Conservation (phyloP, 2,113 vertebrate species). For the Aix galericulata region DNA sequence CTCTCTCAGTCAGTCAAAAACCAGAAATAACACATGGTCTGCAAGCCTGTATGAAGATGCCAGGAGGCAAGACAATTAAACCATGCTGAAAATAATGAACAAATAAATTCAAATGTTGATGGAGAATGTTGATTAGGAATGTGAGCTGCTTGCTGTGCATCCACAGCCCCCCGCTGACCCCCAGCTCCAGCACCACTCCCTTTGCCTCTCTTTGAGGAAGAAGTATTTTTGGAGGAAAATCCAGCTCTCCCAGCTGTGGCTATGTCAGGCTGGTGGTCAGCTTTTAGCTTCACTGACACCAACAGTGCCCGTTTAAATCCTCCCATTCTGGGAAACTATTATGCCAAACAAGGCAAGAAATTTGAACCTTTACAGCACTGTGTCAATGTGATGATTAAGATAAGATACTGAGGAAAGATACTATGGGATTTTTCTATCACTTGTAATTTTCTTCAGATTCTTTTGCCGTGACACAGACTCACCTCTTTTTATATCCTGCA, state of each 20-base stretch:
- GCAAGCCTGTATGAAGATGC: not conserved
- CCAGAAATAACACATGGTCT: not conserved
- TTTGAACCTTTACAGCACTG: not conserved
- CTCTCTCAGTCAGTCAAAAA: not conserved
- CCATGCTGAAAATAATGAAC: not conserved
- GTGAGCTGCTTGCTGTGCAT: not conserved
- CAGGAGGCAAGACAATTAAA: not conserved
- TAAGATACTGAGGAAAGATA: not conserved
- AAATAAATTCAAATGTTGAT: not conserved
- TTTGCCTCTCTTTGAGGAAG: not conserved
- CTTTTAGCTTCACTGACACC: not conserved
- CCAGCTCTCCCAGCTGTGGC: not conserved
- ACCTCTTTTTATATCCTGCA: not conserved
- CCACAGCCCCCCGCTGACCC: not conserved
- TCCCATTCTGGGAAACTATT: not conserved
- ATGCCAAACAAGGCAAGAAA: not conserved
- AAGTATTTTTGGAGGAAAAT: not conserved
- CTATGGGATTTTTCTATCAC: not conserved
- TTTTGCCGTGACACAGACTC: conserved; percentile 9
- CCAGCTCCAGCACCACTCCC: not conserved
- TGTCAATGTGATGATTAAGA: not conserved
- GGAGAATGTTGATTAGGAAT: not conserved
- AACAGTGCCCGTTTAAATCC: not conserved
- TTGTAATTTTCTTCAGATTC: conserved; percentile 1
- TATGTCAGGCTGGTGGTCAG: not conserved